Evolutionary conservation across 2,797 vertebrate species (phyloP), one percentile per base, ranked within the genome.

Genomic region (Melanotaenia trifasciata): DNA sequence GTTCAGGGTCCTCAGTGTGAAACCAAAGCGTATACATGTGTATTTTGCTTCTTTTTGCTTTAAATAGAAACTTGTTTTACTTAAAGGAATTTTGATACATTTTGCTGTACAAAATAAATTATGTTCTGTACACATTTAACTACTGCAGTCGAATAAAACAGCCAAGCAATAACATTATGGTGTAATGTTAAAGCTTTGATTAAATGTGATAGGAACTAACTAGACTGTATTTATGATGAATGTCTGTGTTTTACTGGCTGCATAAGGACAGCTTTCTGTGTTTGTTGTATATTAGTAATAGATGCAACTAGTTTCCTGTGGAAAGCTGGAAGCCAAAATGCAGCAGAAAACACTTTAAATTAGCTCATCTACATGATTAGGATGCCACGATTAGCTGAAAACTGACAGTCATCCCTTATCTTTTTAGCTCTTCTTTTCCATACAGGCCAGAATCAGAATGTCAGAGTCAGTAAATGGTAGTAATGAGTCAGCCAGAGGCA

Each of bases 401-500:
- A 47, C 6, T 20, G 43, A 20, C 6, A 10, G 45, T n/a, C 38
- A 8, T 47, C 45, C 2, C 20, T 54, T 35, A 24, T 59, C 72
- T 64, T 18, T 64, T 13, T 60, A n/a, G n/a, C 0, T 61, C 16
- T 53, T 59, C 24, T 38, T 65, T 26, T 5, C 16, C 30, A 45
- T 33, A 22, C 36, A 20, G 32, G 16, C 3, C 20, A 59, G 1
- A 70, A 65, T 64, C 35, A 30, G 28, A 30, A 69, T 64, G 56
- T 28, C n/a, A 4, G 57, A 71, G 61, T 20, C 26, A 72, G 26
- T 47, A 54, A 53, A 58, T 78, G 70, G 58, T 59, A 51, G 18
- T 9, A 65, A 69, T 62, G 72, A 81, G 67, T 71, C 45, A 54
- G 56, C 24, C 36, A n/a, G 54, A 40, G 22, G 7, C 20, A 59